Evolutionary conservation across 2,888 invertebrate genomes (phyloP).

Genomic region (Metellina segmentata): DNA sequence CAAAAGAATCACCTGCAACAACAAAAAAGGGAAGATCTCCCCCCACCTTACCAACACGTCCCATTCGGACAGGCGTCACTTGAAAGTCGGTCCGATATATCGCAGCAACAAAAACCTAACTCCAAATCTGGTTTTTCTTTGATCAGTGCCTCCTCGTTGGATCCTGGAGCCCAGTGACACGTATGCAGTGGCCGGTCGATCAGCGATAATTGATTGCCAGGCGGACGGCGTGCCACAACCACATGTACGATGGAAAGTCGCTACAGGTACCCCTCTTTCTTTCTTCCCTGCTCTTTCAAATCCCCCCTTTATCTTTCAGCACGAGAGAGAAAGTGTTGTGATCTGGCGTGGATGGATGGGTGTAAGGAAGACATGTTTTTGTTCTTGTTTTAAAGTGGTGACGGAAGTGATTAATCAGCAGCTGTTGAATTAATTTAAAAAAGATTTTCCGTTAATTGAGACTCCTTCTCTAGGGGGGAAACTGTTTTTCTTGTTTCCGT

Average conservation of each 20-base stretch:
- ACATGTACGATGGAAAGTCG: conserved; percentile 78
- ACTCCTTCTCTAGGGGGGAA: not conserved
- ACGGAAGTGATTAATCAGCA: conserved; percentile 50
- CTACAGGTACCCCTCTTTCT: conserved; percentile 70
- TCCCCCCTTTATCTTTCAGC: not conserved
- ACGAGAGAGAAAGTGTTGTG: too few species aligned
- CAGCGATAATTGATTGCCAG: conserved; percentile 78
- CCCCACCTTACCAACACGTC: not conserved
- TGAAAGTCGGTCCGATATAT: not conserved
- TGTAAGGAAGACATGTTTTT: not conserved
- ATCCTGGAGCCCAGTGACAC: conserved; percentile 79
- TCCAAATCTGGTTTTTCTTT: conserved; percentile 30
- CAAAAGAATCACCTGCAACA: not conserved
- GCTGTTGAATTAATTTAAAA: conserved; percentile 49
- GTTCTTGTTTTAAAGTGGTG: conserved; percentile 9
- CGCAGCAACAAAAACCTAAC: conserved; percentile 12
- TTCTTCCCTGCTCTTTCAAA: conserved; percentile 3
- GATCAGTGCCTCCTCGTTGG: conserved; percentile 79
- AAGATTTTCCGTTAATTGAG: conserved; percentile 42
- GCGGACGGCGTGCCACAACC: conserved; percentile 78
- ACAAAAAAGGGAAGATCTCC: not conserved
- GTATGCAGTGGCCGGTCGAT: conserved; percentile 79
- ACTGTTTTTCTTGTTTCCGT: conserved; percentile 19
- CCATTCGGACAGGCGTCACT: not conserved
- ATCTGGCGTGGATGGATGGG: not conserved